Conservation (phyloP, 2,797 vertebrate genomes). For the Typhlichthys eigenmanni region DNA sequence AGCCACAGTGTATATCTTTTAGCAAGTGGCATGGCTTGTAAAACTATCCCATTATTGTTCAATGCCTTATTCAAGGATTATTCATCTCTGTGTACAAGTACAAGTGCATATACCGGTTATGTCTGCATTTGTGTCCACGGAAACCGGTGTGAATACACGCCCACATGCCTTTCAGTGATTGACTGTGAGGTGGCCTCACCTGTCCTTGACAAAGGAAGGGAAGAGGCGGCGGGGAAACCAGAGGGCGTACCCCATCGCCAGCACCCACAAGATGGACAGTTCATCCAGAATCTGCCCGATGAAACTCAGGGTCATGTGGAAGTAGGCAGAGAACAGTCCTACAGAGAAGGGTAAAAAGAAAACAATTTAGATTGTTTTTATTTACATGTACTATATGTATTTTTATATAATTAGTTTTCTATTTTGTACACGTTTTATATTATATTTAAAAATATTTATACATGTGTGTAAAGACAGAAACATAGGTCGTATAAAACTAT, state of each 20-base stretch:
- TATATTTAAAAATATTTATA: no score
- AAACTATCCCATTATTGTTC: slow-evolving; percentile 19
- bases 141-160: background rate
- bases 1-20: slow-evolving; percentile 28
- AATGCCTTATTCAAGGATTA: slow-evolving; percentile 24
- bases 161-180: background rate
- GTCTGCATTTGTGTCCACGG: background rate
- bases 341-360: background rate
- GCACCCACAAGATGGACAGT: slow-evolving; percentile 90
- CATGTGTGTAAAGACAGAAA: no score
- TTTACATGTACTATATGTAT: no score
- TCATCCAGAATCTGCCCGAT: slow-evolving; percentile 94
- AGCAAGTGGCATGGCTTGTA: background rate
- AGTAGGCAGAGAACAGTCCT: slow-evolving; percentile 92
- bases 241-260: slow-evolving; percentile 82
- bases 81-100: slow-evolving; percentile 9
- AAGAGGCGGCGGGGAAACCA: slow-evolving; percentile 89
- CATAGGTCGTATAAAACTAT: no score
- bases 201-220: slow-evolving; percentile 84
- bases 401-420: no score
- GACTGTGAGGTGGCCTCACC: slow-evolving; percentile 67
- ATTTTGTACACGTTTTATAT: no score
- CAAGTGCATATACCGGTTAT: background rate
- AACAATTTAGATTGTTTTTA: no score
- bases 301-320: slow-evolving; percentile 95